Evolutionary conservation across 92 coral and sea anemone species (phyloP).

Genomic region (Phenganax subtilis): DNA sequence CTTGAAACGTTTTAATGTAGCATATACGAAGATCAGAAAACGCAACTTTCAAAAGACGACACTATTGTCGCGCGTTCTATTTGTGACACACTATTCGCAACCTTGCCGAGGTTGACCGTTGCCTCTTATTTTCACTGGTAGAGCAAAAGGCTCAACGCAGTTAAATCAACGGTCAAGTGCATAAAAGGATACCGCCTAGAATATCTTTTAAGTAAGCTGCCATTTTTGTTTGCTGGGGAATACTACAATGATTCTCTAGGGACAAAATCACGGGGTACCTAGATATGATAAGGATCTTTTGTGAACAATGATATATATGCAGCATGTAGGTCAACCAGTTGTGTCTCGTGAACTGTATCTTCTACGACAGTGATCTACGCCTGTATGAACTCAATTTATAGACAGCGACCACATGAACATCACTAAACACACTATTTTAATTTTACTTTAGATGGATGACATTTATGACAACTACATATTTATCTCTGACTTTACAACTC

Average conservation of each 20-base stretch:
- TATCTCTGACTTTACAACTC: not conserved
- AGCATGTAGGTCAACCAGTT: not conserved
- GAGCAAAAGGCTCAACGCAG: not conserved
- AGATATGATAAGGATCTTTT: slow-evolving; percentile 11
- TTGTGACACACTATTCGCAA: not conserved
- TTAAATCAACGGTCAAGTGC: not conserved
- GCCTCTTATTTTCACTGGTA: not conserved
- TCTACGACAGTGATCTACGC: too few species aligned
- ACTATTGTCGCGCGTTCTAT: not conserved
- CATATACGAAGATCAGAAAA: not conserved
- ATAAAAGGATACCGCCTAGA: slow-evolving; percentile 70
- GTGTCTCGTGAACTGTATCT: not conserved
- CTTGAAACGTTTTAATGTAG: not conserved
- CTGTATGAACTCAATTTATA: too few species aligned
- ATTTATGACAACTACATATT: too few species aligned
- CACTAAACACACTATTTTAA: not conserved
- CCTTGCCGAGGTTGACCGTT: not conserved
- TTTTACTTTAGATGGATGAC: too few species aligned
- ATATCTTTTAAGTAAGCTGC: slow-evolving; percentile 66
- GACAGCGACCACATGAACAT: not conserved
- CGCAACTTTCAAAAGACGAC: not conserved
- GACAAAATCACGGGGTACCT: slow-evolving; percentile 95
- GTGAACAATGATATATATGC: not conserved
- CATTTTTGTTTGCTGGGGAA: slow-evolving; percentile 76
- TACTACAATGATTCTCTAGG: slow-evolving; percentile 85